phyloP scores from a whole-genome alignment of 2,113 vertebrate genomes.

The Larimichthys crocea region DNA sequence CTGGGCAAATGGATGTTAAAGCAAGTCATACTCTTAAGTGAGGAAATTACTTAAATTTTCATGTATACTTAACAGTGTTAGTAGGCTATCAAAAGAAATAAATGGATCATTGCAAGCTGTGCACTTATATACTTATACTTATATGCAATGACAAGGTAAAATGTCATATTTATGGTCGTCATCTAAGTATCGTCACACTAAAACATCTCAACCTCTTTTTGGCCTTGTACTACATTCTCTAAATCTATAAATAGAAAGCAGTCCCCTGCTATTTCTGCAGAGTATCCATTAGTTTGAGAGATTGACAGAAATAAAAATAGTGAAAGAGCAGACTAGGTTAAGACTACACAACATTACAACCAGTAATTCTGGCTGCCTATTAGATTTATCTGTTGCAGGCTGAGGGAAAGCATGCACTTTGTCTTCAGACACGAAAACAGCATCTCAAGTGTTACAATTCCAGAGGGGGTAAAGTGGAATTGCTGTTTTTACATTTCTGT shows the following conservation, averaged over 20 bases:
- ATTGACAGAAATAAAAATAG: conserved; percentile 74
- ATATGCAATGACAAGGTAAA: background rate
- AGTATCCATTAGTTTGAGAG: conserved; percentile 70
- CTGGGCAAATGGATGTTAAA: background rate
- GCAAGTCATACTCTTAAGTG: background rate
- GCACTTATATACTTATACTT: too few species aligned
- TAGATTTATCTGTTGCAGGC: conserved; percentile 84
- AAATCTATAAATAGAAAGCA: conserved; percentile 68
- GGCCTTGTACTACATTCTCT: conserved; percentile 51
- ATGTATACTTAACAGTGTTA: background rate
- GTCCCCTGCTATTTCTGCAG: conserved; percentile 55
- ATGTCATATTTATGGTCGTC: background rate
- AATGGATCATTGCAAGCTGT: background rate
- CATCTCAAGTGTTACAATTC: conserved; percentile 84
- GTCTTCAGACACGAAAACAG: conserved; percentile 86
- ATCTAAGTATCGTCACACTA: background rate
- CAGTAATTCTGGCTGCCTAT: conserved; percentile 84
- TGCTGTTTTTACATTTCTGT: conserved; percentile 89
- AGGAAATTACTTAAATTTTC: background rate
- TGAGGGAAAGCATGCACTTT: conserved; percentile 80
- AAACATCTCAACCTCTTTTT: conserved; percentile 39
- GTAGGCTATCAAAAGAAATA: background rate
- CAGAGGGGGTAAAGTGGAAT: conserved; percentile 86
- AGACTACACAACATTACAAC: conserved; percentile 84
- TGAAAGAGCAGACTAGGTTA: conserved; percentile 76